Evolutionary conservation across 2,113 vertebrate genomes (phyloP), one percentile per base, ranked within the genome.

Genomic region (Diadophis punctatus): DNA sequence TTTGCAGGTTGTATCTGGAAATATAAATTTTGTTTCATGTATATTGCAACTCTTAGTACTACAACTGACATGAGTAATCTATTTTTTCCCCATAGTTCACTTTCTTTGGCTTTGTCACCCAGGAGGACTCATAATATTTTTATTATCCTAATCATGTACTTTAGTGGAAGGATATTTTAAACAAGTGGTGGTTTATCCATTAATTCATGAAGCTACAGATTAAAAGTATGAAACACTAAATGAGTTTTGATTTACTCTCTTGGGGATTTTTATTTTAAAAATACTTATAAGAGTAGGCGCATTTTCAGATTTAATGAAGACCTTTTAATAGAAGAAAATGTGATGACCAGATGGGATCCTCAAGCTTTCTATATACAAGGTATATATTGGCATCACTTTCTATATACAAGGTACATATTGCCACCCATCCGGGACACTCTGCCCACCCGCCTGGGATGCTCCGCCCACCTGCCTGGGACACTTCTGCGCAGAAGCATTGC

Each of bases 31-130:
- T 86, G 85, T 6, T 86, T 86, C 46, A 49, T 86, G 90, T 95
- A 94, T 91, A 92, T 93, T 74, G n/a, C n/a, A 39, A 74, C 7
- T 34, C 68, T 39, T 74, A 27, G 27, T 86, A 85, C 90, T 92
- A 20, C 22, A 63, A 14, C 11, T 87, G 84, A 39, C 95, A 93
- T 14, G 23, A 86, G 88, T 63, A 94, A 90, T 89, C 91, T 20
- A 34, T n/a, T 0, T 46, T n/a, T 86, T 74, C 91, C 39, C 20
- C 14, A 48, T 49, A 49, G 0, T 58, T 30, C 12, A 1, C 93
- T 84, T 49, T 34, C 93, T 63, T 4, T 55, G 55, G 0, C 52
- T n/a, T 60, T 74, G 49, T 34, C 51, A 16, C 16, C 30, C 30
- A 51, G 3, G 9, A 16, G 49, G 12, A 16, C 20, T 53, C 51